Base-by-base conservation (phyloP, 92 coral and sea anemone species). In the Epizoanthus rinbou region DNA sequence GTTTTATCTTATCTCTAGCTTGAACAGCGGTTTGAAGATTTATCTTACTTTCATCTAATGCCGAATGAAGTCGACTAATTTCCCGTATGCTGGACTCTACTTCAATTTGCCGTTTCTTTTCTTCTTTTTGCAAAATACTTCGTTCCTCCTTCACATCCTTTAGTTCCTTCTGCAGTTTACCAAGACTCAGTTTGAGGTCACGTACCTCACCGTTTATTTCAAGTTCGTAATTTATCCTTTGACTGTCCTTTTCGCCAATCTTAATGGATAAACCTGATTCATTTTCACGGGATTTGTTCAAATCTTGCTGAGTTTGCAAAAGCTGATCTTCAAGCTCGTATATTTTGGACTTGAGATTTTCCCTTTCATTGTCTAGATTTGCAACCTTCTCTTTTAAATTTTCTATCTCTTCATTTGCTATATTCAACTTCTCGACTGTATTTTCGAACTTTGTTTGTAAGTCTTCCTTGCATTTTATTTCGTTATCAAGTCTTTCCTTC, bases 71-170 rank as follows among this genome's bases (percentile, higher is more conserved):
- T 74, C 37, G 41, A 15, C 39, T 56, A 16, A 74, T 28, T 52
- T 72, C 76, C 50, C 39, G 41, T 87, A 89, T 9, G 80, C 86
- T 53, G 87, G 79, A 67, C 87, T 84, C 69, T 70, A 54, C 70
- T 86, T 89, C 60, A 83, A 75, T 23, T 8, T 35, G 52, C 53
- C 45, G 81, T 57, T 75, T 75, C 35, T 33, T 58, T 75, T 80
- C 70, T 18, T 87, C 90, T 53, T 87, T 68, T 39, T 87, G 79
- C 60, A 91, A 81, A 8, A 85, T 18, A 43, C 81, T 52, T 78
- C 88, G 89, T 47, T 89, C 90, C 43, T 79, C 82, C 37, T 72
- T 91, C 28, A 87, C 85, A 52, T 91, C 74, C 57, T 91, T 85
- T 10, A 93, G 50, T 53, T 89, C 87, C 54, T 81, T 80, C 68